Conservation (phyloP, 2,888 invertebrate species). For the Sipha maydis region DNA sequence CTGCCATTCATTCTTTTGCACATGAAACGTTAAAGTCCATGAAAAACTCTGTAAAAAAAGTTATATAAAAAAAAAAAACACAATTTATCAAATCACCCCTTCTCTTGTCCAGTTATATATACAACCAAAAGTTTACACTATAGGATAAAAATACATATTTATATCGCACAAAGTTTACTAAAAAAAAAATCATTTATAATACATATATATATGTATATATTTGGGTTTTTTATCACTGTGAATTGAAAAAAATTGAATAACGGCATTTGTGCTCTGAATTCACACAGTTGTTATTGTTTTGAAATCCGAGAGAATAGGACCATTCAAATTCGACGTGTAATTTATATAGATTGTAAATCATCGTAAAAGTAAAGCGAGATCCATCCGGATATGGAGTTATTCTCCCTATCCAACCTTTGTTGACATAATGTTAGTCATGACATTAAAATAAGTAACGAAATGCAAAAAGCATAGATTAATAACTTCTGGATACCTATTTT, state of each 20-base stretch:
- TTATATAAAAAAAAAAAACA: slow-evolving; percentile 51
- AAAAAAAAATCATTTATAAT: slow-evolving; percentile 40
- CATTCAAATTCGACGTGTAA: slow-evolving; percentile 61
- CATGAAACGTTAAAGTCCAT: slow-evolving; percentile 41
- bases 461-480: neutral
- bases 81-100: slow-evolving; percentile 59
- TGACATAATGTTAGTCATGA: slow-evolving; percentile 52
- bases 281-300: slow-evolving; percentile 49
- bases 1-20: slow-evolving; percentile 57
- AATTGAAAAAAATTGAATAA: slow-evolving; percentile 55
- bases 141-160: slow-evolving; percentile 49
- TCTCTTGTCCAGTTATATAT: slow-evolving; percentile 36
- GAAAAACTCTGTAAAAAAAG: slow-evolving; percentile 44
- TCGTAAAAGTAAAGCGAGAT: slow-evolving; percentile 49
- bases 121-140: slow-evolving; percentile 31
- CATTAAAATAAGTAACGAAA: slow-evolving; percentile 32
- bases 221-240: neutral
- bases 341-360: slow-evolving; percentile 60
- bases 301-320: slow-evolving; percentile 48
- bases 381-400: slow-evolving; percentile 48
- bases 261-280: slow-evolving; percentile 46
- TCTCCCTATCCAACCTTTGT: slow-evolving; percentile 36
- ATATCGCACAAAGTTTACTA: slow-evolving; percentile 45
- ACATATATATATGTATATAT: neutral
- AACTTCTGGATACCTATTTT: neutral